These are phyloP conservation scores for Brachirus orientalis DNA, from an alignment of 2,113 vertebrate genomes.

Conservation along the genomic window DNA sequence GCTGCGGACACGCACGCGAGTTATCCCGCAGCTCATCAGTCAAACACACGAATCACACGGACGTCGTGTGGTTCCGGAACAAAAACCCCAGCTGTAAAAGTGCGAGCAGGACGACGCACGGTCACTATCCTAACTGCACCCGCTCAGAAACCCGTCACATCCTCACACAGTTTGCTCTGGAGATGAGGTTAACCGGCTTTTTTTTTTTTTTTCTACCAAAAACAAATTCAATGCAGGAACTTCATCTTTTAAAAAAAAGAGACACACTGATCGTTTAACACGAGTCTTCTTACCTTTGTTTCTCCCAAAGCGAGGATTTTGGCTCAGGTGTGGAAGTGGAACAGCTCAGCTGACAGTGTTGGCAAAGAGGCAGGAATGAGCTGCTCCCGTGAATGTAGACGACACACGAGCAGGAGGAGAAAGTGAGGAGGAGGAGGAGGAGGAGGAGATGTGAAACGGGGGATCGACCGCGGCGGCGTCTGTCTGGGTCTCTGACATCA, in stretches of 20 bases:
- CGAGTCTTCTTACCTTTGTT: slow-evolving; percentile 70
- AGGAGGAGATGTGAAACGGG: not conserved
- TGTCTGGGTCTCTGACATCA: slow-evolving; percentile 64
- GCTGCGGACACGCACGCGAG: not conserved
- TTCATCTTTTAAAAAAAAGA: too few relatives aligned
- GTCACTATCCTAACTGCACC: slow-evolving; percentile 16
- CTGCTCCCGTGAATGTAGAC: slow-evolving; percentile 47
- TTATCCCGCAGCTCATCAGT: slow-evolving; percentile 4
- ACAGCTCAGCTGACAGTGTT: slow-evolving; percentile 34
- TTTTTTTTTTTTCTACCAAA: too few relatives aligned
- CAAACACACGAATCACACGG: slow-evolving; percentile 38
- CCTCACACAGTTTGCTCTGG: slow-evolving; percentile 17
- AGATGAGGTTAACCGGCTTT: slow-evolving; percentile 22
- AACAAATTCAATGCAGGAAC: too few relatives aligned
- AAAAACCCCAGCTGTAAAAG: slow-evolving; percentile 44
- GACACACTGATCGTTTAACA: too few relatives aligned
- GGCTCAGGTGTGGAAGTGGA: slow-evolving; percentile 26
- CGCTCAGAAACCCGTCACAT: not conserved
- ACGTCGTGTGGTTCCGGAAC: not conserved
- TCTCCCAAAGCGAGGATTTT: slow-evolving; percentile 27
- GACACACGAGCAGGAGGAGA: slow-evolving; percentile 46
- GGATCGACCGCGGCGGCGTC: slow-evolving; percentile 25
- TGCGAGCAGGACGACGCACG: slow-evolving; percentile 32
- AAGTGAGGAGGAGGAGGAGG: slow-evolving; percentile 57
- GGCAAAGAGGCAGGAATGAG: slow-evolving; percentile 32